phyloP scores from a whole-genome alignment of 2,113 vertebrate genomes.

The Lagenorhynchus albirostris region DNA sequence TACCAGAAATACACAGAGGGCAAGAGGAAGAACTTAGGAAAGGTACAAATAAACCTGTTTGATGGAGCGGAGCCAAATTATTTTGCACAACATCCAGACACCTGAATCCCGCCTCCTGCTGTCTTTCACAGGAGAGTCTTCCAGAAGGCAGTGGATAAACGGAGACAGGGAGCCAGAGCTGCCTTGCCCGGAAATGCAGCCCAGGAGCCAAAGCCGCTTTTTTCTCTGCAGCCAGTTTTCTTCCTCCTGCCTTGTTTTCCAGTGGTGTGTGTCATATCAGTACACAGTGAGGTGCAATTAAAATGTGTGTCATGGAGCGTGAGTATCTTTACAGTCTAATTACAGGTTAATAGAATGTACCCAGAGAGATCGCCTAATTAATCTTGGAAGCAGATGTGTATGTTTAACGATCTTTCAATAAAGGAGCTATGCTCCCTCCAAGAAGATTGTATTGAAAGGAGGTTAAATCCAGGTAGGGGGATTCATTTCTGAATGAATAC shows the following conservation, averaged over 20 bases:
- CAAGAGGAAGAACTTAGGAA: not conserved
- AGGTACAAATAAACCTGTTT: not conserved
- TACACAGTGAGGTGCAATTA: constrained; percentile 19
- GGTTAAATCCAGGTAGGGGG: not conserved
- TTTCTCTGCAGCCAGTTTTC: not conserved
- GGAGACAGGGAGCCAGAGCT: fast-evolving
- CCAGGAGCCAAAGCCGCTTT: not conserved
- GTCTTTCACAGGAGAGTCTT: not conserved
- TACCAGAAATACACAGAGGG: not conserved
- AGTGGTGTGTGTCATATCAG: not conserved
- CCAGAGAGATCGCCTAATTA: constrained; percentile 36
- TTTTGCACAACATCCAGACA: not conserved
- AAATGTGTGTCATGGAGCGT: not conserved
- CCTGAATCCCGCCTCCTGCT: not conserved
- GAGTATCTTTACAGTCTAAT: constrained; percentile 55
- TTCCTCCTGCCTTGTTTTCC: not conserved
- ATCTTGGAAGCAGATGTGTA: not conserved
- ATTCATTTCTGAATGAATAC: not conserved
- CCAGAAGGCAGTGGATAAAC: not conserved
- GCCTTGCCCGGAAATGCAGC: not conserved
- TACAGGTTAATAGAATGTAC: constrained; percentile 61
- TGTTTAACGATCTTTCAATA: not conserved
- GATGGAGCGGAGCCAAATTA: not conserved
- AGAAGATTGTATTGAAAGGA: not conserved
- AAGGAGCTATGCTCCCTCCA: not conserved